Evolutionary conservation across 2,113 vertebrate genomes (phyloP), one percentile per base, ranked within the genome.

Genomic region (Galbula dea): DNA sequence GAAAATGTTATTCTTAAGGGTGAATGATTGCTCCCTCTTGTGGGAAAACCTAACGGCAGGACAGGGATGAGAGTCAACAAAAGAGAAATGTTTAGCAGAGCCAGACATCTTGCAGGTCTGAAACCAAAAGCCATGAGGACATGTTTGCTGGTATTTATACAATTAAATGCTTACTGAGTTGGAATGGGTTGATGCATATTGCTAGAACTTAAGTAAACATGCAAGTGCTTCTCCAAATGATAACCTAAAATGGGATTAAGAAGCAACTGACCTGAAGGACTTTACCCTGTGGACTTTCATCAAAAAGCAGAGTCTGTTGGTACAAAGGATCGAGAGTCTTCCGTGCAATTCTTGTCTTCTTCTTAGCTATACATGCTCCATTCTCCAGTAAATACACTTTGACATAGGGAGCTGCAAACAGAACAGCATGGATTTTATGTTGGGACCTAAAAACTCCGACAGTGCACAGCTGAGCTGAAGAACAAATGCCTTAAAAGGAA

Each of bases 341-440:
- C 94, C 99, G 97, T 93, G 99, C 99, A 97, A 99, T 99, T 97
- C 99, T 99, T 83, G 99, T 99, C 98, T 99, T 99, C 98, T 99
- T 99, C 97, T 99, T 99, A 96, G 99, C 99, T 97, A 99, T 98
- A 65, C 99, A 99, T 7, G 99, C 98, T 94, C 99, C 99, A 51
- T 99, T 99, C 97, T 99, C 99, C 97, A 99, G 96, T 94, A 99
- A 98, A 74, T 99, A 99, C 19, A 99, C 99, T 97, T 99, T 99
- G 93, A 99, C 99, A 69, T 99, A 99, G 0, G 99, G 99, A 97
- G 99, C 99, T 99, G 97, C 74, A 94, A 93, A 89, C 67, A 97
- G 58, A 97, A 82, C 45, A 88, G 36, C 29, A 54, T 55, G 12
- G 83, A 55, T 48, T 89, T 95, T 88, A 91, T 89, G 37, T 82